These are phyloP conservation scores for Drosophila koepferae DNA, from an alignment of 2,888 invertebrate genomes.

Conservation along the genomic window DNA sequence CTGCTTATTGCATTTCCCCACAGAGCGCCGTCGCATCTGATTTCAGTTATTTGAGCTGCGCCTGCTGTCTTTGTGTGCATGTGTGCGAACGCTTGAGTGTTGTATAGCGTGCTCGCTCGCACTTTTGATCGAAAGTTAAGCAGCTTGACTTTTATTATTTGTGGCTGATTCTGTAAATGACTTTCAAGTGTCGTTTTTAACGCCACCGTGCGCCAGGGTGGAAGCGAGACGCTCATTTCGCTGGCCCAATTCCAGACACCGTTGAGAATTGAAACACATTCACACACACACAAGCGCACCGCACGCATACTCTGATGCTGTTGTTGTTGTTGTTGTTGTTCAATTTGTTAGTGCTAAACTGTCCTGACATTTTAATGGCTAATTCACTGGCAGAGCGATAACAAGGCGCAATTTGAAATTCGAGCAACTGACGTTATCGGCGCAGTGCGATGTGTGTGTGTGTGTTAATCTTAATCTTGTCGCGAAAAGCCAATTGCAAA, in stretches of 20 bases:
- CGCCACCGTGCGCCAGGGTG: slow-evolving; percentile 56
- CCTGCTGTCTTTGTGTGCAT: slow-evolving; percentile 22
- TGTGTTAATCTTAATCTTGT: slow-evolving; percentile 73
- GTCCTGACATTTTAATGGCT: slow-evolving; percentile 66
- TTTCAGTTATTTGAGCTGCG: slow-evolving; percentile 71
- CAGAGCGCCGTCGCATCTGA: slow-evolving; percentile 66
- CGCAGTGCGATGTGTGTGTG: slow-evolving; percentile 1
- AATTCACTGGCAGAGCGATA: slow-evolving; percentile 50
- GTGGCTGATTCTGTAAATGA: slow-evolving; percentile 77
- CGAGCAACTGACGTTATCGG: slow-evolving; percentile 55
- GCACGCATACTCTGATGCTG: slow-evolving; percentile 11
- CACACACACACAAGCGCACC: slow-evolving; percentile 10
- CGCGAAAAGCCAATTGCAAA: slow-evolving; percentile 64
- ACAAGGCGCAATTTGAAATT: slow-evolving; percentile 58
- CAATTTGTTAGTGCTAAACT: slow-evolving; percentile 64
- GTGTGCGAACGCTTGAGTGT: slow-evolving; percentile 3
- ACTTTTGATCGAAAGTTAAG: slow-evolving; percentile 61
- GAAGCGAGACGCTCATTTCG: slow-evolving; percentile 23
- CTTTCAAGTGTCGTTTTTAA: slow-evolving; percentile 67
- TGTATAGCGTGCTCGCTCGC: slow-evolving; percentile 35
- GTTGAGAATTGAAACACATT: slow-evolving; percentile 52
- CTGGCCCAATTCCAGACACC: slow-evolving; percentile 53
- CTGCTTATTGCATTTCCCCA: slow-evolving; percentile 59
- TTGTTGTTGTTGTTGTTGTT: slow-evolving; percentile 45
- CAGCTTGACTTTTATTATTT: slow-evolving; percentile 80